These are phyloP conservation scores for Cyphomyrmex costatus DNA, from an alignment of 1,140 invertebrate species.

Conservation along the genomic window DNA sequence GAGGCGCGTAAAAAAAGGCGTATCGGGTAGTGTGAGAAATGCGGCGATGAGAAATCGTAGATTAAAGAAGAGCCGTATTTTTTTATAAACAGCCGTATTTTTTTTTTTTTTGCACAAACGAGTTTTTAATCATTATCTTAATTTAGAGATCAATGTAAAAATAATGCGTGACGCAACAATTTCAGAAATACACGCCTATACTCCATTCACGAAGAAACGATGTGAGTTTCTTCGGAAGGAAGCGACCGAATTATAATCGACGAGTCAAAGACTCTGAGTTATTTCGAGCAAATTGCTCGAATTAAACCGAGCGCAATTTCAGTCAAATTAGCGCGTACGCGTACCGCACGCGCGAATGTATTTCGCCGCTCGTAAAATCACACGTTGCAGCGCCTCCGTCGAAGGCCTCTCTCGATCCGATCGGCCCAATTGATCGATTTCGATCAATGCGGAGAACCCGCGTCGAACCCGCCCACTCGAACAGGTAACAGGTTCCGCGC, in stretches of 20 bases:
- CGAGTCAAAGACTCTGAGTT: background rate
- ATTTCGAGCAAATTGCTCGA: background rate
- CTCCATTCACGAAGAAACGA: background rate
- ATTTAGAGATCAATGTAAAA: background rate
- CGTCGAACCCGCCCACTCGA: conserved; percentile 71
- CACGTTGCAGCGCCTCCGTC: conserved; percentile 7
- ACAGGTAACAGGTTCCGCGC: conserved; percentile 77
- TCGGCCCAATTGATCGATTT: conserved; percentile 40
- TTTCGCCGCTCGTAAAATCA: conserved; percentile 32
- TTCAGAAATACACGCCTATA: background rate
- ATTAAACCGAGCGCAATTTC: background rate
- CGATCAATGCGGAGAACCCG: conserved; percentile 41
- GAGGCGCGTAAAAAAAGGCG: background rate
- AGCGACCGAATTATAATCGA: conserved; percentile 7
- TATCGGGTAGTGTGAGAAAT: background rate
- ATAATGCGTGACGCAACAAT: background rate
- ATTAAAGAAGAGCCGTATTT: background rate
- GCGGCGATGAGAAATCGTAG: conserved; percentile 3
- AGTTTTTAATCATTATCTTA: background rate
- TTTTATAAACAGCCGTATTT: background rate
- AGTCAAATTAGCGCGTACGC: background rate
- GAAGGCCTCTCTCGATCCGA: conserved; percentile 59
- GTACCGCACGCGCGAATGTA: background rate
- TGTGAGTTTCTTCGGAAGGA: background rate
- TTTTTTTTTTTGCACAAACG: background rate